Percentiles rank a stretch among this genome's conserved stretches.
These are phyloP conservation scores for Pteronotus mesoamericanus DNA, from an alignment of 2,797 vertebrate genomes.

Conservation along the genomic window DNA sequence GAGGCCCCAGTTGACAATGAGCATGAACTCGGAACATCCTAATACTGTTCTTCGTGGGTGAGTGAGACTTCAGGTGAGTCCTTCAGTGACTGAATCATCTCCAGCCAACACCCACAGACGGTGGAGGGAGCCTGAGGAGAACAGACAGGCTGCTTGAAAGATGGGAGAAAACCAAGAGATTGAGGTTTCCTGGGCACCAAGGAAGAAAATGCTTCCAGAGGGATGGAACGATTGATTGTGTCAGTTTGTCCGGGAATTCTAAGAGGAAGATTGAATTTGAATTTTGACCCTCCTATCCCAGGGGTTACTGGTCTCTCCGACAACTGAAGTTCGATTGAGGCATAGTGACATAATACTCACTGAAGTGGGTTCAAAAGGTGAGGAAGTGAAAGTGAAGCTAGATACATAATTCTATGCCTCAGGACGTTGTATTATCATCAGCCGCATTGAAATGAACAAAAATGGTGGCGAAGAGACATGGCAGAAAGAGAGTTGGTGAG, in stretches of 20 bases:
- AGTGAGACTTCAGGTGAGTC: not conserved
- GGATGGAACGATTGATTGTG: not conserved
- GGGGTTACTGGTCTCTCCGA: not conserved
- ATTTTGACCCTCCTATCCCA: not conserved
- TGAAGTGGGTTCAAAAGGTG: not conserved
- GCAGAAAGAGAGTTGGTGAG: not conserved
- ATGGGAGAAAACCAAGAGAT: not conserved
- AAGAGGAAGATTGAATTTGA: too few species aligned
- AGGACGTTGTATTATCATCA: not conserved
- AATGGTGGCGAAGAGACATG: not conserved
- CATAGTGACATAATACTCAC: not conserved
- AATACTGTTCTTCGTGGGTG: not conserved
- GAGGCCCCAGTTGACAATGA: not conserved
- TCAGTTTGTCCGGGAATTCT: not conserved
- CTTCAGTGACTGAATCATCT: not conserved
- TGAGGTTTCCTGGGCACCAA: not conserved
- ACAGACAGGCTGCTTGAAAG: not conserved
- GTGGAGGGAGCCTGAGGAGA: not conserved
- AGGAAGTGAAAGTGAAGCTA: not conserved
- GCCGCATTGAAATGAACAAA: not conserved
- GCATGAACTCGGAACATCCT: not conserved
- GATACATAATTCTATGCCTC: not conserved
- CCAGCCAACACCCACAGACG: not conserved
- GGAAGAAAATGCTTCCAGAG: not conserved
- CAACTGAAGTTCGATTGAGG: not conserved